Evolutionary conservation across 2,888 invertebrate species (phyloP).

Genomic region (Drosophila kokeensis): DNA sequence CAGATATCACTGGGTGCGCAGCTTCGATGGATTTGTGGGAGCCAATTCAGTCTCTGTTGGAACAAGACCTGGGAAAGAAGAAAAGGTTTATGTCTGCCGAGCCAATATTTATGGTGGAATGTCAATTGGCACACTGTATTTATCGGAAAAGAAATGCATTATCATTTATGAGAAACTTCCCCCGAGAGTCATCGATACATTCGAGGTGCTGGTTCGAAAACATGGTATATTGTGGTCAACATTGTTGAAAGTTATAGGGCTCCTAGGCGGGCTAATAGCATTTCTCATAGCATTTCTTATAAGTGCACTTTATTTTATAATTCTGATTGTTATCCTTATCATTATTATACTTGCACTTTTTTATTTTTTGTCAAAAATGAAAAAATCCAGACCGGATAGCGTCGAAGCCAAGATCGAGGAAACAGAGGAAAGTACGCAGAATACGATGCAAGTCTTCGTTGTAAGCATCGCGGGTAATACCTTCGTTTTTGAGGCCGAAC

Average conservation of each 20-base stretch:
- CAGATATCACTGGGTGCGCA: constrained; percentile 48
- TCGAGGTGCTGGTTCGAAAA: constrained; percentile 41
- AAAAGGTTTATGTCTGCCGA: constrained; percentile 46
- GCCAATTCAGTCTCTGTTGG: constrained; percentile 50
- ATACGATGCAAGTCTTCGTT: no score
- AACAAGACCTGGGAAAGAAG: constrained; percentile 19
- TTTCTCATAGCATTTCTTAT: no score
- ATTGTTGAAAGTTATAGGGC: neutral
- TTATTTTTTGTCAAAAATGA: no score
- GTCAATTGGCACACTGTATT: constrained; percentile 35
- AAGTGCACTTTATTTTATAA: no score
- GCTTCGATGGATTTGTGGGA: constrained; percentile 51
- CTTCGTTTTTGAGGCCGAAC: no score
- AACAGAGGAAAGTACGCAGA: no score
- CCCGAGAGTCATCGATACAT: constrained; percentile 26
- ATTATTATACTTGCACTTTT: neutral
- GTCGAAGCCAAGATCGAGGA: no score
- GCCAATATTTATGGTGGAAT: constrained; percentile 13
- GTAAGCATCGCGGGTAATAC: no score
- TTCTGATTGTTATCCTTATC: no score
- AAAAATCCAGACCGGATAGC: no score
- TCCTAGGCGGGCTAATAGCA: neutral
- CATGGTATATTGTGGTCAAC: neutral
- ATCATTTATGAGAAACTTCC: constrained; percentile 22
- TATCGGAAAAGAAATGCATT: constrained; percentile 20